Evolutionary conservation across 2,113 vertebrate species (phyloP).

Genomic region (Sinosuthora webbiana): DNA sequence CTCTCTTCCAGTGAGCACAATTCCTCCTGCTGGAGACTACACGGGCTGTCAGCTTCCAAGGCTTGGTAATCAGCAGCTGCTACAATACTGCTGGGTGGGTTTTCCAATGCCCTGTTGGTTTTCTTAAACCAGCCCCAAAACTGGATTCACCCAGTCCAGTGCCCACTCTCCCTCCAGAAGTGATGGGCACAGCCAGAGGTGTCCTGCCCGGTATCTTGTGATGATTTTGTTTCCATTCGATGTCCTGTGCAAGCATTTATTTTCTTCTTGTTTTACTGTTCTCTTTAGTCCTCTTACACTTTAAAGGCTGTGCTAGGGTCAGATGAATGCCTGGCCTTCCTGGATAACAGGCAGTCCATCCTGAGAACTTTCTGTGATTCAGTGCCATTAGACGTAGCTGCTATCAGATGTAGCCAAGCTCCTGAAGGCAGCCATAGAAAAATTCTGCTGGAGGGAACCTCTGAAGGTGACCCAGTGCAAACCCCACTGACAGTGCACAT

Average conservation of each 20-base stretch:
- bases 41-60: not conserved
- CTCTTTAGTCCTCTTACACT: not conserved
- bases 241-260: not conserved
- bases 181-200: rapidly evolving
- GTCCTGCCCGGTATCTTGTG: not conserved
- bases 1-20: not conserved
- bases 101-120: not conserved
- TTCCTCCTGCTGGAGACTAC: not conserved
- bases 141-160: too few species aligned
- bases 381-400: not conserved
- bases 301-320: not conserved
- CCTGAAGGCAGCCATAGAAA: not conserved
- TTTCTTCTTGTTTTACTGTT: not conserved
- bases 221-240: not conserved
- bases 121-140: not conserved
- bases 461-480: not conserved
- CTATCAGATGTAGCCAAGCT: not conserved
- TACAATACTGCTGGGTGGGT: rapidly evolving
- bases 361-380: not conserved
- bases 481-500: not conserved
- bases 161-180: not conserved
- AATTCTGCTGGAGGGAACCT: not conserved
- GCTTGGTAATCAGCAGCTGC: not conserved
- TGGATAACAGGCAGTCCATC: not conserved
- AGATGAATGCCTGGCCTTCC: not conserved